Conservation (phyloP, 2,888 invertebrate species). For the Melanargia galathea region DNA sequence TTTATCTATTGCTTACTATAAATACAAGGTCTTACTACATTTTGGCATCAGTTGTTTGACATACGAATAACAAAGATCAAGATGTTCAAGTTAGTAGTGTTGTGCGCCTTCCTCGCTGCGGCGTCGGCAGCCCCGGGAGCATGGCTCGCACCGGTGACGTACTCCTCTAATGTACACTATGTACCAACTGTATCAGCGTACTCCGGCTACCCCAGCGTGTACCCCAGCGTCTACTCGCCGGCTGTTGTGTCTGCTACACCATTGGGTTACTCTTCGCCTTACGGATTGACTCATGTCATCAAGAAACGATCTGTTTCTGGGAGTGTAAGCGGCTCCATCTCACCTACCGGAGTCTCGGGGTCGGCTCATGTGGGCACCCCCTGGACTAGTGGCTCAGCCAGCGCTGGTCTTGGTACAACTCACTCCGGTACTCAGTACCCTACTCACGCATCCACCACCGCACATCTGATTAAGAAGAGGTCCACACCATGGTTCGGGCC, state of each 20-base stretch:
- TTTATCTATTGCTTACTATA: slow-evolving; percentile 36
- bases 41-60: slow-evolving; percentile 42
- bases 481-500: slow-evolving; percentile 52
- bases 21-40: slow-evolving; percentile 34
- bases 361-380: slow-evolving; percentile 39
- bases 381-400: no score
- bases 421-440: slow-evolving; percentile 47
- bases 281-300: slow-evolving; percentile 40
- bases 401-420: slow-evolving; percentile 41
- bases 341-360: slow-evolving; percentile 31
- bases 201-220: slow-evolving; percentile 38
- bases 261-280: slow-evolving; percentile 45
- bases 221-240: slow-evolving; percentile 45
- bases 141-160: slow-evolving; percentile 29
- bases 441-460: slow-evolving; percentile 46
- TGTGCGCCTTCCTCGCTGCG: slow-evolving; percentile 76
- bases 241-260: slow-evolving; percentile 41
- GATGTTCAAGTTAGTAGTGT: slow-evolving; percentile 67
- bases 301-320: slow-evolving; percentile 43
- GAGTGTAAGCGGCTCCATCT: slow-evolving; percentile 31
- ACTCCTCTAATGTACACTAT: slow-evolving; percentile 32
- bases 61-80: slow-evolving; percentile 39
- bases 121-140: slow-evolving; percentile 61
- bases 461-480: slow-evolving; percentile 68
- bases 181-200: slow-evolving; percentile 40